Percentiles rank a stretch among this genome's conserved stretches.
Evolutionary conservation across 2,113 vertebrate species (phyloP).

Genomic region (Mobula birostris): DNA sequence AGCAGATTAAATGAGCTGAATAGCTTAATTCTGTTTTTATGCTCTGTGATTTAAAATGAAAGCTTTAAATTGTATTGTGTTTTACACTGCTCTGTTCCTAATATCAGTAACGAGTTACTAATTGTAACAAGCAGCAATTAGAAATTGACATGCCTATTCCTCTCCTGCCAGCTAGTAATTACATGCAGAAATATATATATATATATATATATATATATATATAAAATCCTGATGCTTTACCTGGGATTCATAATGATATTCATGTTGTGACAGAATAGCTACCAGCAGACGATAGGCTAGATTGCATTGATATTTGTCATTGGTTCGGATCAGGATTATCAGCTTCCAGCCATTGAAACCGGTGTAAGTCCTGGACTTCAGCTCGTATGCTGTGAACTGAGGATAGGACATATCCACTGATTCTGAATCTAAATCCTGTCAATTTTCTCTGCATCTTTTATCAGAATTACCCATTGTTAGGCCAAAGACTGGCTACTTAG

Average conservation of each 20-base stretch:
- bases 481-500: no score
- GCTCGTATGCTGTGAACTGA: no score
- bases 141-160: conserved; percentile 20
- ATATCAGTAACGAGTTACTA: not conserved
- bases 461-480: no score
- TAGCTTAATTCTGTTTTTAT: no score
- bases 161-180: not conserved
- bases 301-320: no score
- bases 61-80: not conserved
- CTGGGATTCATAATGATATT: not conserved
- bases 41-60: not conserved
- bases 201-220: not conserved
- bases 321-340: no score
- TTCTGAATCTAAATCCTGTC: no score
- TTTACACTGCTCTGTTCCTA: not conserved
- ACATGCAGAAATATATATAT: not conserved
- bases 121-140: not conserved
- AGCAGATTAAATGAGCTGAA: no score
- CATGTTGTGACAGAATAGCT: not conserved
- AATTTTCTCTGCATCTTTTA: no score
- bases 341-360: no score
- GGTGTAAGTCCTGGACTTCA: no score
- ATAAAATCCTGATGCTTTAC: not conserved
- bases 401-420: no score
- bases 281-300: not conserved